Conservation (phyloP, 2,113 vertebrate species). For the Turdus rufiventris region DNA sequence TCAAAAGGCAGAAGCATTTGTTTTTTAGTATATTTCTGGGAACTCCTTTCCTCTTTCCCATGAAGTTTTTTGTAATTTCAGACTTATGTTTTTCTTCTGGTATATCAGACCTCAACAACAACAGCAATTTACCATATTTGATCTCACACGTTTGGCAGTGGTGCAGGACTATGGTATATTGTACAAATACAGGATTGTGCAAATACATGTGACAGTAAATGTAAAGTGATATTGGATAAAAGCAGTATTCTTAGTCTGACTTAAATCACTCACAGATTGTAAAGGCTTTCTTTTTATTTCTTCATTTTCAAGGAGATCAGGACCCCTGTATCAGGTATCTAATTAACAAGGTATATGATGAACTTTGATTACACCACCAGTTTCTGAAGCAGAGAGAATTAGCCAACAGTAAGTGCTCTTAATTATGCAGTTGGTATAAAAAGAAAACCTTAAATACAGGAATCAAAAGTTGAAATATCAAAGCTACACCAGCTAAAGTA, state of each 20-base stretch:
- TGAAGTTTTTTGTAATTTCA: conserved; percentile 62
- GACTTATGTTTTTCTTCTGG: conserved; percentile 61
- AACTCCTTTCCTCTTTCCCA: conserved; percentile 46
- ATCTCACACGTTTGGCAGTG: conserved; percentile 44
- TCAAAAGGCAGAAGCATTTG: not conserved
- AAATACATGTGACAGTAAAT: conserved; percentile 10
- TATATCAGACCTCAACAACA: conserved; percentile 56
- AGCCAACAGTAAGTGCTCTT: not conserved
- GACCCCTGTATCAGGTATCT: not conserved
- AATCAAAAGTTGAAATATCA: not conserved
- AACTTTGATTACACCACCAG: not conserved
- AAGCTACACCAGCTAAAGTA: not conserved
- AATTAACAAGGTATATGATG: not conserved
- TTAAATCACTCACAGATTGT: conserved; percentile 20
- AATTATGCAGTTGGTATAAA: not conserved
- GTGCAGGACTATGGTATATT: conserved; percentile 32
- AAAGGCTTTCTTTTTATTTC: not conserved
- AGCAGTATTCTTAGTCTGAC: not conserved
- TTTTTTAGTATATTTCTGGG: conserved; percentile 40
- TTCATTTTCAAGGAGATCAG: not conserved
- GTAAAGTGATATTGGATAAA: conserved; percentile 14
- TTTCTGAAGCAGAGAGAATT: not conserved
- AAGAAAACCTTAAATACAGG: not conserved
- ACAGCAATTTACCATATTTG: conserved; percentile 55
- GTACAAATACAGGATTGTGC: conserved; percentile 21